Conservation (phyloP, 2,113 vertebrate genomes). For the Bos taurus region DNA sequence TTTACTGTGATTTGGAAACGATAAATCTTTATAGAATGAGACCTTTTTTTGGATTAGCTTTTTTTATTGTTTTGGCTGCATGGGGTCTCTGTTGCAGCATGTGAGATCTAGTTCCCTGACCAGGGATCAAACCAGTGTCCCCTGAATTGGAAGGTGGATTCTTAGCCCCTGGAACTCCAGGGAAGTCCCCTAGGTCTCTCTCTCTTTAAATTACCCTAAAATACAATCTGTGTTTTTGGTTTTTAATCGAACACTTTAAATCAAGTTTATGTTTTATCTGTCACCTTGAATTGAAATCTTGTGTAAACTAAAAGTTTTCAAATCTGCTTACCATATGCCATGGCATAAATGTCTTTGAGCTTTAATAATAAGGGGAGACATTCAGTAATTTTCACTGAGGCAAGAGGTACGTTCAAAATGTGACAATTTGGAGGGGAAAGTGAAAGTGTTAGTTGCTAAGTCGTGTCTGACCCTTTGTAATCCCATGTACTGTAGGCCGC, state of each 20-base stretch:
- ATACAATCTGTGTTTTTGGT: neutral
- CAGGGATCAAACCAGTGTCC: neutral
- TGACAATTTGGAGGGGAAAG: neutral
- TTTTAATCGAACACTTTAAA: neutral
- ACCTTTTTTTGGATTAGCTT: neutral
- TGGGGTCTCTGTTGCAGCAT: neutral
- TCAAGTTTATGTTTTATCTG: neutral
- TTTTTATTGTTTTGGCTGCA: neutral
- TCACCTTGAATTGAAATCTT: conserved; percentile 35
- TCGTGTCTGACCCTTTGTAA: neutral
- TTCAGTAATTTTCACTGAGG: neutral
- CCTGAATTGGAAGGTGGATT: neutral
- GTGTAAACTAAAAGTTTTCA: neutral
- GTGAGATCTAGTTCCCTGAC: neutral
- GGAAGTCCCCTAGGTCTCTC: neutral
- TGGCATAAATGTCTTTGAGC: neutral
- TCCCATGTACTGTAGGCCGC: neutral
- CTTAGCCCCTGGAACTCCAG: neutral
- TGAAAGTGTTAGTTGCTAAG: neutral
- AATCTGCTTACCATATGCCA: neutral
- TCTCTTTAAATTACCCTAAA: neutral
- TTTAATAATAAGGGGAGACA: neutral
- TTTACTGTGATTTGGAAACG: neutral
- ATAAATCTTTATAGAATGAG: neutral
- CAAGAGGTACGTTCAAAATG: neutral